Conservation (phyloP, 2,888 invertebrate genomes). For the Celastrina argiolus region DNA sequence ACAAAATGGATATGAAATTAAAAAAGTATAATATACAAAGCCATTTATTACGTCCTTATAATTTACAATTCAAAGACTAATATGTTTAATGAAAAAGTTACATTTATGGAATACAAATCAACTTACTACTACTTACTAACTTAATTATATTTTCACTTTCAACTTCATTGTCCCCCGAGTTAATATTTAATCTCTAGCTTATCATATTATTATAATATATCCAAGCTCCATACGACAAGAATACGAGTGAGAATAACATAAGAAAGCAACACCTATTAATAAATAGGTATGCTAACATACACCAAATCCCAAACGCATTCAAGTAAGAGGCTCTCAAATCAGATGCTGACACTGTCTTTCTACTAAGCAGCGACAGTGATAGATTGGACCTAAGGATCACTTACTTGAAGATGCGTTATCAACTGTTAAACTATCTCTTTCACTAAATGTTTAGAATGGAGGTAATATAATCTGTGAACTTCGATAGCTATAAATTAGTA, state of each 20-base stretch:
- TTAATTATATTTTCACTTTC: not conserved
- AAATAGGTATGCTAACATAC: not conserved
- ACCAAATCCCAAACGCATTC: too few relatives aligned
- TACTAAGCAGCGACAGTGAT: too few relatives aligned
- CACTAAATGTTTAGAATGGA: not conserved
- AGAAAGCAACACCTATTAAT: not conserved
- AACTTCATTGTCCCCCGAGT: not conserved
- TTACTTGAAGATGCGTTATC: too few relatives aligned
- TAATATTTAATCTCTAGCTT: not conserved
- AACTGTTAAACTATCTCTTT: too few relatives aligned
- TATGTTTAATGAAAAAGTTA: conserved; percentile 4
- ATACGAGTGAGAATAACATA: not conserved
- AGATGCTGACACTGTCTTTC: too few relatives aligned
- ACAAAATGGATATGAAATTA: not conserved
- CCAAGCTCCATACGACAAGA: not conserved
- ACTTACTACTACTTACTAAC: not conserved
- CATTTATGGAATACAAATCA: not conserved
- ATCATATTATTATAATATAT: not conserved
- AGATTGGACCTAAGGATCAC: too few relatives aligned
- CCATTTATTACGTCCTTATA: not conserved
- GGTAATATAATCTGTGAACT: not conserved
- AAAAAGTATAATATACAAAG: not conserved
- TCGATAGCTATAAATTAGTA: not conserved
- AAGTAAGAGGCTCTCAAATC: too few relatives aligned
- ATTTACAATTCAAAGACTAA: not conserved